These are phyloP conservation scores for Sula dactylatra DNA, from an alignment of 2,113 vertebrate genomes.

Conservation along the genomic window DNA sequence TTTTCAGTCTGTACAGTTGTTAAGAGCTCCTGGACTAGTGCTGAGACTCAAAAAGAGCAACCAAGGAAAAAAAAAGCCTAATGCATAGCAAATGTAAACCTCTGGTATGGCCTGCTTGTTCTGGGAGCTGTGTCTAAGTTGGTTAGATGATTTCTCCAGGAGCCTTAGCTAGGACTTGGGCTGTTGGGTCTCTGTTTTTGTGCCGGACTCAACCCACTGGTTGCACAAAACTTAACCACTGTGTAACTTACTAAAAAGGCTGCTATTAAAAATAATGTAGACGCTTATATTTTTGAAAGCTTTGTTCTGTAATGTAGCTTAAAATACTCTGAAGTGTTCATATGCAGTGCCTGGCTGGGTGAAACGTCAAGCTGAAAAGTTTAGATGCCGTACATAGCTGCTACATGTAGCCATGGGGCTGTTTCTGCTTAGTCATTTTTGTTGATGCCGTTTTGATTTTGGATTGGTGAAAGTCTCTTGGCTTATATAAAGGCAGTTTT, in stretches of 20 bases:
- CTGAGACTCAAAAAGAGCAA: background rate
- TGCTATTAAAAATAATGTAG: background rate
- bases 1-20: background rate
- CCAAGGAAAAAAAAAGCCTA: background rate
- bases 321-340: background rate
- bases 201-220: background rate
- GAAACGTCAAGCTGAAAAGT: background rate
- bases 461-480: conserved; percentile 28
- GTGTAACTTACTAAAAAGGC: background rate
- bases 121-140: background rate
- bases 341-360: background rate
- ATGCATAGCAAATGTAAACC: background rate
- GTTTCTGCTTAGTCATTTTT: conserved; percentile 67
- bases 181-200: background rate
- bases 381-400: conserved; percentile 36
- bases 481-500: background rate
- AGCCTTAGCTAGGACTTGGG: background rate
- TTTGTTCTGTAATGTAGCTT: background rate
- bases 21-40: background rate
- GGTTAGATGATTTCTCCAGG: background rate
- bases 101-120: background rate
- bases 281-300: background rate
- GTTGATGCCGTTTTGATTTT: conserved; percentile 11
- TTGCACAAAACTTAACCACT: background rate
- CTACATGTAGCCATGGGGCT: conserved; percentile 17